phyloP scores from a whole-genome alignment of 2,888 invertebrate genomes.

The Eledone cirrhosa region DNA sequence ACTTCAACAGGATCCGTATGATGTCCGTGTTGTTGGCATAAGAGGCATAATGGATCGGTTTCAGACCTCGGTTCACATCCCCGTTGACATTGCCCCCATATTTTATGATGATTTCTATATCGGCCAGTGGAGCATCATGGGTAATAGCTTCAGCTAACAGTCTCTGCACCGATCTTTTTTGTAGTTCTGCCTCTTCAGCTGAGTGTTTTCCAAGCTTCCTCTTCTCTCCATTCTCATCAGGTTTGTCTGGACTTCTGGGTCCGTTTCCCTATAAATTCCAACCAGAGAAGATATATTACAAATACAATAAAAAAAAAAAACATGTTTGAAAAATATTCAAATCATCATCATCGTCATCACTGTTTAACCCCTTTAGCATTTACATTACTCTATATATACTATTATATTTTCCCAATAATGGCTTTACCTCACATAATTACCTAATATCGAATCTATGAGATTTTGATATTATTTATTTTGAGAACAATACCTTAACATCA shows the following conservation, averaged over 20 bases:
- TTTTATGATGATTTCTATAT: constrained; percentile 84
- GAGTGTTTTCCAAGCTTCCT: neutral
- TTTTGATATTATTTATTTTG: no score
- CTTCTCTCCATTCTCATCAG: neutral
- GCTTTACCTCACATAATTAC: no score
- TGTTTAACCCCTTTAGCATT: no score
- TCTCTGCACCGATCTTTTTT: constrained; percentile 73
- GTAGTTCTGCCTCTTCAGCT: neutral
- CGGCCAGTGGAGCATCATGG: constrained; percentile 85
- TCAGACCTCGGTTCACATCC: constrained; percentile 84
- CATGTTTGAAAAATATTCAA: neutral
- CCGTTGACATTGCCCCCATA: constrained; percentile 80
- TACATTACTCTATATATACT: no score
- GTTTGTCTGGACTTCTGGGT: neutral
- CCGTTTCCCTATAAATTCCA: neutral
- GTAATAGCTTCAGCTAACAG: constrained; percentile 91
- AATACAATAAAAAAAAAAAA: neutral
- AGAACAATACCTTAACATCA: no score
- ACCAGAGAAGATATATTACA: neutral
- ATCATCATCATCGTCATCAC: no score
- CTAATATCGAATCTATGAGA: no score
- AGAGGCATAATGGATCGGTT: constrained; percentile 91
- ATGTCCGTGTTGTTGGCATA: constrained; percentile 83
- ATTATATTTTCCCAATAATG: no score
- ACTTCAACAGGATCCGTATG: constrained; percentile 80